phyloP scores from a whole-genome alignment of 2,113 vertebrate genomes.

The Gobius niger region DNA sequence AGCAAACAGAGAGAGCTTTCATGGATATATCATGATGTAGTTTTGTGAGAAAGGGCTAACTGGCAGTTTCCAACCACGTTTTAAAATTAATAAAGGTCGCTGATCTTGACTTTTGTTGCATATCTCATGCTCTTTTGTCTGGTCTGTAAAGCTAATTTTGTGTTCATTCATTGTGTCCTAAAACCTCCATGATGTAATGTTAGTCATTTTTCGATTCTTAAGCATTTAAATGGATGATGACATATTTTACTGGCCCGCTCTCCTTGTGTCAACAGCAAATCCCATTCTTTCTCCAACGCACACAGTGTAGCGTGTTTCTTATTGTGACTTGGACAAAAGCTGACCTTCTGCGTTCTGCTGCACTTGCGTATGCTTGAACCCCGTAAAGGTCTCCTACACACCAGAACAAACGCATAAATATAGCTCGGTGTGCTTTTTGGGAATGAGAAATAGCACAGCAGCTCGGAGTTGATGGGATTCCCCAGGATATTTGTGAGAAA shows the following conservation, averaged over 20 bases:
- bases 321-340: neutral
- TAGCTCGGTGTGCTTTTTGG: constrained; percentile 16
- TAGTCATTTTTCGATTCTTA: neutral
- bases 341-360: neutral
- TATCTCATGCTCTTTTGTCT: no score
- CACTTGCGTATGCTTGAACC: neutral
- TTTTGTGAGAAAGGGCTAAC: no score
- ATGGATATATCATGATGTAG: no score
- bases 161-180: neutral
- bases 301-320: neutral
- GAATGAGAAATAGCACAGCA: constrained; percentile 12
- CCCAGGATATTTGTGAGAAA: constrained; percentile 20
- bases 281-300: neutral
- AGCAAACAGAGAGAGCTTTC: neutral
- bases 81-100: no score
- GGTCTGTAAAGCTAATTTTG: neutral
- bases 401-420: neutral
- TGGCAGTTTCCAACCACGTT: no score
- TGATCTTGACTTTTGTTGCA: no score
- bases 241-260: neutral
- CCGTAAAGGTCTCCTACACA: neutral
- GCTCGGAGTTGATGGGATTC: constrained; percentile 24
- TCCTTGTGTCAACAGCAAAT: neutral
- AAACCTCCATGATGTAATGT: neutral
- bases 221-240: neutral